phyloP scores from a whole-genome alignment of 1,140 invertebrate species.

The Hormaphis cornu region DNA sequence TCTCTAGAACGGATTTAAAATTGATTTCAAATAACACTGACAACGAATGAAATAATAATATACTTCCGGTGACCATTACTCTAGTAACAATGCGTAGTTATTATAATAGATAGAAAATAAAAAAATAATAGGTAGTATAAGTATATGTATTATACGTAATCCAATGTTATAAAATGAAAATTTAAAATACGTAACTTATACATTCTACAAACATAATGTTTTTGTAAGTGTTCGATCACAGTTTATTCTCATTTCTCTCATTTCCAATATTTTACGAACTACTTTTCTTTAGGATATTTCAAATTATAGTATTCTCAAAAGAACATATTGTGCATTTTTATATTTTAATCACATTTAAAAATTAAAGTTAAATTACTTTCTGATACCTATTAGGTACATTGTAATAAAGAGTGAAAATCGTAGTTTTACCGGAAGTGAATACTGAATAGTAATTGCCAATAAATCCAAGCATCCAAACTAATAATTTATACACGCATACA shows the following conservation, averaged over 20 bases:
- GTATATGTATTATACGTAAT: too few species aligned
- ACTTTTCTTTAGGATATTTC: too few species aligned
- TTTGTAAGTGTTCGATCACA: too few species aligned
- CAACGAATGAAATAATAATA: background rate
- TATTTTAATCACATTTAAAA: background rate
- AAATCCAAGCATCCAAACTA: background rate
- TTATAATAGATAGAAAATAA: too few species aligned
- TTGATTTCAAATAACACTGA: background rate
- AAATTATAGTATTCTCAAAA: too few species aligned
- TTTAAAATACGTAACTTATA: too few species aligned
- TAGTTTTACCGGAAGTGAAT: background rate
- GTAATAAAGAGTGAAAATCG: background rate
- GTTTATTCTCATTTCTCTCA: too few species aligned
- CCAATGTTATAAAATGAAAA: too few species aligned
- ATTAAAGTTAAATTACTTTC: background rate
- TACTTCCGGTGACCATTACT: background rate
- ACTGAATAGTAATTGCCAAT: background rate
- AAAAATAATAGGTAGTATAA: too few species aligned
- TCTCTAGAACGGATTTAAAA: background rate
- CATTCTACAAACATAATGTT: too few species aligned
- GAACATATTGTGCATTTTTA: background rate
- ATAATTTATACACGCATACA: background rate
- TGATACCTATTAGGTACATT: background rate
- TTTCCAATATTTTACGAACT: too few species aligned
- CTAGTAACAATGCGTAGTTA: background rate